Conservation (phyloP, 2,797 vertebrate species). For the Hephaestus fuliginosus region DNA sequence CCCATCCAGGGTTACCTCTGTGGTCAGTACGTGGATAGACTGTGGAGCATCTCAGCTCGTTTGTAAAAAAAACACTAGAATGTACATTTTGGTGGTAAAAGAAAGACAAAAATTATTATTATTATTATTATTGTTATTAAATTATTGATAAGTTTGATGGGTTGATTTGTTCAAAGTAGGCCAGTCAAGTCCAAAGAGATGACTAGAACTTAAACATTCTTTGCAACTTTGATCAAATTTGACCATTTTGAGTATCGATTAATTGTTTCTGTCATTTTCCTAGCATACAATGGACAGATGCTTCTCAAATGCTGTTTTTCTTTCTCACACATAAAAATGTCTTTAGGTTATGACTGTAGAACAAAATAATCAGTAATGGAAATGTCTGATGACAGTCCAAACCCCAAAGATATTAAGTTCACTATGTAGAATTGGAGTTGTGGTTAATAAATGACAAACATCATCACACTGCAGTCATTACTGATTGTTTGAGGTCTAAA, state of each 20-base stretch:
- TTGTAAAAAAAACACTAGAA: neutral
- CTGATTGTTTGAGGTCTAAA: neutral
- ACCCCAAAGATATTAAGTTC: neutral
- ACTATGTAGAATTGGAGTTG: neutral
- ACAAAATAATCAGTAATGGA: neutral
- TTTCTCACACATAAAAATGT: neutral
- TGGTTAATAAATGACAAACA: neutral
- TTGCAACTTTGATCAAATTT: neutral
- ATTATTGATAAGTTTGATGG: too few relatives aligned
- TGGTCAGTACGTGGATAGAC: neutral
- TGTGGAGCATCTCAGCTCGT: neutral
- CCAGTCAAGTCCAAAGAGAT: too few relatives aligned
- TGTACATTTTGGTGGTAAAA: neutral
- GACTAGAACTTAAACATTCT: neutral
- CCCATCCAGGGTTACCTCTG: neutral
- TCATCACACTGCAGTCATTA: too few relatives aligned
- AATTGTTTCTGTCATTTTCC: neutral
- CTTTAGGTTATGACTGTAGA: neutral
- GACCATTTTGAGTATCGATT: too few relatives aligned
- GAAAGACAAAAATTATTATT: neutral
- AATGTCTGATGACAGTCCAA: neutral
- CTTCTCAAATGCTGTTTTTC: neutral
- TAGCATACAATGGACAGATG: neutral
- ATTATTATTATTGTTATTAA: too few relatives aligned
- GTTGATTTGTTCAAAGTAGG: too few relatives aligned